Evolutionary conservation across 2,888 invertebrate genomes (phyloP).

Genomic region (Hemicrepidius hirtus): DNA sequence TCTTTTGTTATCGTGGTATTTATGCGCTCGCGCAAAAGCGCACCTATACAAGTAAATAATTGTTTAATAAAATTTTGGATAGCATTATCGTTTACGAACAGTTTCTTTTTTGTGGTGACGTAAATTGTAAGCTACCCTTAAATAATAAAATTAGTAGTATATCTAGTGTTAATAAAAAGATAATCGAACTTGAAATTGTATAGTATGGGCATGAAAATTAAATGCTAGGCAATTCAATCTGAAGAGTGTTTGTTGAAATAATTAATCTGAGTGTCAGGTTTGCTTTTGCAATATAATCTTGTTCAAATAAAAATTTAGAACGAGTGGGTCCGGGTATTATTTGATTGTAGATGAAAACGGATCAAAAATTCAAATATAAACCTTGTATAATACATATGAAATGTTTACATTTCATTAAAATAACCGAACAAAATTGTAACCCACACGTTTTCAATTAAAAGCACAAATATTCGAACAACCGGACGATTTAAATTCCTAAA

Average conservation of each 20-base stretch:
- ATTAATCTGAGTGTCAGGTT: constrained; percentile 22
- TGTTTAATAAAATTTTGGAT: too few species aligned
- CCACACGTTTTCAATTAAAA: constrained; percentile 71
- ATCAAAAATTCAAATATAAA: constrained; percentile 64
- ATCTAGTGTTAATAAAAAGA: too few species aligned
- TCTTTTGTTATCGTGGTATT: too few species aligned
- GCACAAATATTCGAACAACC: constrained; percentile 65
- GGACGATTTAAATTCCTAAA: constrained; percentile 61
- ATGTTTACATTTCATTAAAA: constrained; percentile 71
- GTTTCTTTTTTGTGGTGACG: too few species aligned
- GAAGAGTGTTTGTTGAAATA: constrained; percentile 16
- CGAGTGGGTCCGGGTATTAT: constrained; percentile 56
- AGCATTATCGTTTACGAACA: too few species aligned
- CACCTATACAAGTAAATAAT: too few species aligned
- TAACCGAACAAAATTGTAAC: constrained; percentile 68
- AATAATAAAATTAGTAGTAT: too few species aligned
- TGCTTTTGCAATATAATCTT: constrained; percentile 24
- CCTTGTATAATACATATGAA: constrained; percentile 62
- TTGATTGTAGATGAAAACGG: constrained; percentile 62
- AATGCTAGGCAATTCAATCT: constrained; percentile 3
- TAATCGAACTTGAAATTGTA: too few species aligned
- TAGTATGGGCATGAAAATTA: neutral
- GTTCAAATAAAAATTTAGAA: constrained; percentile 48
- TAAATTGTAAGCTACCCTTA: too few species aligned
- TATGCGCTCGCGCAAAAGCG: too few species aligned